Evolutionary conservation across 2,888 invertebrate species (phyloP), one percentile per base, ranked within the genome.

Genomic region (Melitaea athalia): DNA sequence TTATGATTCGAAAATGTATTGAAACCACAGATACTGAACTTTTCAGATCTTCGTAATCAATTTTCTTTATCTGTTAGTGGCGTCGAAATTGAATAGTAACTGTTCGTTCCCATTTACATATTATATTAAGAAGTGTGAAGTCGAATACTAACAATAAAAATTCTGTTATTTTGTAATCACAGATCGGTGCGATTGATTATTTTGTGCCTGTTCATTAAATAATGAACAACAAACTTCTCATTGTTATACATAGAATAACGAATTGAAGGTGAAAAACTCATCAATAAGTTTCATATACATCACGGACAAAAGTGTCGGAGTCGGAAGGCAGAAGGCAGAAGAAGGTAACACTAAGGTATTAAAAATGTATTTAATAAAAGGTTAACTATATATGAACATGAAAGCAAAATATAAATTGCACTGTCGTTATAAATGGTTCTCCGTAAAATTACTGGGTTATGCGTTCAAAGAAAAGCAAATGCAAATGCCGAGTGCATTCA

Each of bases 371-470:
- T 33, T n/a, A 14, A 42, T 42, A 57, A 42, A 15, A 15, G 38
- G 5, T 11, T 31, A 33, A n/a, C 6, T 31, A 55, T 8, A 55
- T 33, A 42, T 57, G 42, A 42, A 57, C 33, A 33, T 42, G 33
- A 3, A 31, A 33, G 55, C 55, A 42, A 14, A 57, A 38, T 38
- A 33, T 11, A 57, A 62, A 62, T 63, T 42, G 42, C 42, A 5
- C 17, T 15, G 15, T 42, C 50, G 42, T 52, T 43, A 63, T 52
- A 50, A 52, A 14, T 52, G 50, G 38, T 24, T 45, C 42, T n/a
- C 42, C 52, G 52, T 63, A 6, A 52, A 62, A 62, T 62, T 62
- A 42, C 42, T 57, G 42, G 57, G 43, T 65, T 53, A 65, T 53
- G 33, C 43, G 52, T 10, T 33, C 31, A 55, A 17, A 67, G 47